Base-by-base conservation (phyloP, 2,888 invertebrate species). In the Apoderus coryli region DNA sequence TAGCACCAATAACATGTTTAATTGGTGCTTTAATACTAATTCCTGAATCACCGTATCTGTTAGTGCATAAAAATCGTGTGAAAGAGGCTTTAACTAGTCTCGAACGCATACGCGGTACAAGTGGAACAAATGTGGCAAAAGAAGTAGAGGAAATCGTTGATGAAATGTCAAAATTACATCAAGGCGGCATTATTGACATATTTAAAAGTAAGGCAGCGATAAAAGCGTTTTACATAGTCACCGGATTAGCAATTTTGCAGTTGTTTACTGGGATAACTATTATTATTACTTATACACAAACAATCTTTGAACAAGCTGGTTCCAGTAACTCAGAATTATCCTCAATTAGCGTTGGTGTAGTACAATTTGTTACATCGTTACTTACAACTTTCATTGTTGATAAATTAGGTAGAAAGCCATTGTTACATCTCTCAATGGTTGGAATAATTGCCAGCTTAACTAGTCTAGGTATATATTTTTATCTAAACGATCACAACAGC, bases 331-430 rank as follows among this genome's bases (percentile, higher is more conserved):
- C 76, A 0, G 62, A 71, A 3, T 46, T 70, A 11, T 72, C 76
- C 1, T 73, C 81, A 10, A 81, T 86, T 30, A 69, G 82, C 27
- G 68, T 88, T 29, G 82, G 77, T 6, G 48, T 61, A 10, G 77
- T 85, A 19, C 19, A 7, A 19, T 19, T 19, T 19, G 6, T 19
- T n/a, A 7, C 19, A 19, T 82, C 85, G 0, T 62, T 57, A 16
- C 60, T 75, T 9, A 77, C 80, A 0, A 80, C 80, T 0, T 44
- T 78, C 9, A 65, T 82, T 16, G 82, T 78, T 31, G 85, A 85
- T 56, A 63, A 72, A 27, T 64, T 76, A 24, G 86, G 86, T 1
- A 61, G 85, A 22, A 67, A 73, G 29, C 54, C 73, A 1, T 63
- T 86, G 22, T 63, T 85, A 1, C 54, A 82, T 3, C 54, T 72